Percentiles rank a stretch among this genome's conserved stretches.
Evolutionary conservation across 2,888 invertebrate genomes (phyloP).

Genomic region (Notocelia uddmanniana): DNA sequence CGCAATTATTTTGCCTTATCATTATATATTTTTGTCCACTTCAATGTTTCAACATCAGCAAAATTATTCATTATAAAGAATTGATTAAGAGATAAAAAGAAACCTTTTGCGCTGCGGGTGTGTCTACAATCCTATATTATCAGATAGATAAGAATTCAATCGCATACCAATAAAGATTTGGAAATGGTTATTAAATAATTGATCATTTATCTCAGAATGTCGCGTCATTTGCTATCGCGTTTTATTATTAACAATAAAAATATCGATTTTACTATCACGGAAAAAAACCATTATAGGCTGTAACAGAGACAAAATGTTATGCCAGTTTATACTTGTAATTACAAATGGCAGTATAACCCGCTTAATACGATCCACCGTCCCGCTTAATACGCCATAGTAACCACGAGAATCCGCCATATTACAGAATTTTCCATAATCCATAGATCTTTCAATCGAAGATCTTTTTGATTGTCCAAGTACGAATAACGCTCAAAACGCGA

Average conservation of each 20-base stretch:
- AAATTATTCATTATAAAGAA: conserved; percentile 20
- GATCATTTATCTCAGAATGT: conserved; percentile 20
- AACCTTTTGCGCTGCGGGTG: conserved; percentile 23
- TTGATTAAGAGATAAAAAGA: conserved; percentile 1
- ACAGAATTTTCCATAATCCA: too few relatives aligned
- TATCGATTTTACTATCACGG: conserved; percentile 27
- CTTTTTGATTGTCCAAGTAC: too few relatives aligned
- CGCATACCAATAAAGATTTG: conserved; percentile 40
- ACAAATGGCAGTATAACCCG: too few relatives aligned
- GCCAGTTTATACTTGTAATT: too few relatives aligned
- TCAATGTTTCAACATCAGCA: not conserved
- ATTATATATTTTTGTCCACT: not conserved
- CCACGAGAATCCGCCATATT: too few relatives aligned
- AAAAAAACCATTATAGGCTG: conserved; percentile 17
- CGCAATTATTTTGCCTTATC: conserved; percentile 2
- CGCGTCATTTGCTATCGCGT: conserved; percentile 27
- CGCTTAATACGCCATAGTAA: too few relatives aligned
- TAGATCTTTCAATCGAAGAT: too few relatives aligned
- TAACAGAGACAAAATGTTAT: not conserved
- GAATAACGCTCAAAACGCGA: too few relatives aligned
- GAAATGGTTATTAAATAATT: conserved; percentile 24
- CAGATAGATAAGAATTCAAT: conserved; percentile 19
- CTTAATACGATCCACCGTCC: too few relatives aligned
- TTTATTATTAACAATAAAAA: conserved; percentile 43
- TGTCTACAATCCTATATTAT: conserved; percentile 33